phyloP scores from a whole-genome alignment of 2,113 vertebrate genomes.

The Cebidichthys violaceus region DNA sequence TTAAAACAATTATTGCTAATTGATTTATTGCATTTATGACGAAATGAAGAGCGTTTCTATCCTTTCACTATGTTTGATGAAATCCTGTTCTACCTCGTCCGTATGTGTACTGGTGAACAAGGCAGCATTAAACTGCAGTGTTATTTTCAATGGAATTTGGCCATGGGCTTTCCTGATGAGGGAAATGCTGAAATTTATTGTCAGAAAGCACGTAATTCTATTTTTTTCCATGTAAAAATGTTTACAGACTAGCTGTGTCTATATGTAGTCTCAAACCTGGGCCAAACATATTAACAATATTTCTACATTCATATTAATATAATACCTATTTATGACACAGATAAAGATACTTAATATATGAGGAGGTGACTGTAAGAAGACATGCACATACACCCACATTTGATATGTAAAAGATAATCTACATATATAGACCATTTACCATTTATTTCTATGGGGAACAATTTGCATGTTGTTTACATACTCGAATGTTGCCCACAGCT shows the following conservation, averaged over 20 bases:
- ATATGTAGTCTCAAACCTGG: slow-evolving; percentile 36
- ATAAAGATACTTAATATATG: slow-evolving; percentile 2
- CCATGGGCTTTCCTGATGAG: background rate
- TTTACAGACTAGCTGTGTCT: slow-evolving; percentile 63
- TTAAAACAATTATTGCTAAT: background rate
- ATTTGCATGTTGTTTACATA: slow-evolving; percentile 80
- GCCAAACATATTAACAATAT: slow-evolving; percentile 42
- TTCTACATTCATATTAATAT: slow-evolving; percentile 29
- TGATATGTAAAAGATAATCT: slow-evolving; percentile 36
- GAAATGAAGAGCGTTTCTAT: slow-evolving; percentile 28
- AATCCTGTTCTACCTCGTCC: slow-evolving; percentile 31
- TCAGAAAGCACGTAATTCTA: background rate
- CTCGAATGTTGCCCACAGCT: slow-evolving; percentile 76
- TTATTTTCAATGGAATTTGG: slow-evolving; percentile 11
- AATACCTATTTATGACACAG: slow-evolving; percentile 28
- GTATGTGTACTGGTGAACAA: slow-evolving; percentile 16
- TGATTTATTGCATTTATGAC: slow-evolving; percentile 1
- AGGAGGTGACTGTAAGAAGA: slow-evolving; percentile 3
- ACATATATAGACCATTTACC: slow-evolving; percentile 18
- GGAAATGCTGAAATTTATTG: slow-evolving; percentile 38
- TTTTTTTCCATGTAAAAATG: slow-evolving; percentile 24
- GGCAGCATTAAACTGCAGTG: slow-evolving; percentile 19
- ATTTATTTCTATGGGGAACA: slow-evolving; percentile 35
- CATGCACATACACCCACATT: slow-evolving; percentile 14
- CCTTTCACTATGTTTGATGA: background rate